phyloP scores from a whole-genome alignment of 2,113 vertebrate species.

The Phalacrocorax aristotelis region DNA sequence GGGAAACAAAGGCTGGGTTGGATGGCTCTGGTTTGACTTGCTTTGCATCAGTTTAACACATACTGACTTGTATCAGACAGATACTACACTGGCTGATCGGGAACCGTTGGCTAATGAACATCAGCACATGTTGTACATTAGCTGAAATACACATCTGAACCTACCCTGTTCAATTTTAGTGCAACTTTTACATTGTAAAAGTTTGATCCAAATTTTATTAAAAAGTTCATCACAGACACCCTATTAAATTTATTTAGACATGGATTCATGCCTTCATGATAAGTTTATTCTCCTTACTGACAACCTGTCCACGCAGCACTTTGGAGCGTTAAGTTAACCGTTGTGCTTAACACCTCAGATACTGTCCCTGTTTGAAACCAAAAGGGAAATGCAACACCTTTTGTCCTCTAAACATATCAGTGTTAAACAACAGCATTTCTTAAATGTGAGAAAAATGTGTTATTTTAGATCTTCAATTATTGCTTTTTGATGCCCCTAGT shows the following conservation, averaged over 20 bases:
- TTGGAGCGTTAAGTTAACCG: background rate
- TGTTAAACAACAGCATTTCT: background rate
- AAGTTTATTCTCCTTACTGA: background rate
- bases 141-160: background rate
- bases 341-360: background rate
- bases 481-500: background rate
- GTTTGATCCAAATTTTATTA: background rate
- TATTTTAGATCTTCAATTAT: background rate
- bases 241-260: background rate
- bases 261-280: background rate
- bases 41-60: background rate
- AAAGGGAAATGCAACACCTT: background rate
- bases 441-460: background rate
- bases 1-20: background rate
- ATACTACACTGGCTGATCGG: no score
- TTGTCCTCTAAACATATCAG: background rate
- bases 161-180: background rate
- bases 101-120: background rate
- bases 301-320: background rate
- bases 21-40: background rate
- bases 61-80: no score
- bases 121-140: fast-evolving
- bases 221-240: background rate
- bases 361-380: background rate
- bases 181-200: background rate